Evolutionary conservation across 2,797 vertebrate genomes (phyloP).

Genomic region (Acanthis flammea): DNA sequence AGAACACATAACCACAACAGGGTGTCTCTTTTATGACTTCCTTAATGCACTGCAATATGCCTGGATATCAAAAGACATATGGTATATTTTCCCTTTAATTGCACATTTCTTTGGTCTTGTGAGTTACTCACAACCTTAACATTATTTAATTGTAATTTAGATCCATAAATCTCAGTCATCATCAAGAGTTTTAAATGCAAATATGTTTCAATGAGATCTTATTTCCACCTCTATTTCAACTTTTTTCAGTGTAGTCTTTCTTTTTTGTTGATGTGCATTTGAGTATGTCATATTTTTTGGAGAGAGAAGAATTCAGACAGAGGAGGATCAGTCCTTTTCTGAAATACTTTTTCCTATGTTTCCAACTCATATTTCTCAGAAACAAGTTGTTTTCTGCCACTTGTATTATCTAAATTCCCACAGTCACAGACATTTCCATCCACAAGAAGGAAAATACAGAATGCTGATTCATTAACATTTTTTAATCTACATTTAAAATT

Average conservation of each 20-base stretch:
- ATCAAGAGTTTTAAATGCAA: conserved; percentile 5
- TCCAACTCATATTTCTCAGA: not conserved
- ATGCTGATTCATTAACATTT: not conserved
- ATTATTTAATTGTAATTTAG: conserved; percentile 60
- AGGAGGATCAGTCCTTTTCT: not conserved
- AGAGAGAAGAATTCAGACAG: not conserved
- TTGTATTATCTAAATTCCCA: not conserved
- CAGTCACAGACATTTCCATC: not conserved
- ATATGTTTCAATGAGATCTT: not conserved
- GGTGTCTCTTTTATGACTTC: conserved; percentile 59
- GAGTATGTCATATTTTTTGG: not conserved
- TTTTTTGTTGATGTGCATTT: not conserved
- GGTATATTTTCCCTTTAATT: conserved; percentile 64
- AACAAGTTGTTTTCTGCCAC: not conserved
- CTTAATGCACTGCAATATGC: conserved; percentile 63
- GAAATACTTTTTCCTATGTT: not conserved
- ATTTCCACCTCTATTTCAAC: not conserved
- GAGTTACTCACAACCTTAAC: conserved; percentile 53
- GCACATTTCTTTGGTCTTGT: conserved; percentile 53
- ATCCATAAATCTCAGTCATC: conserved; percentile 23
- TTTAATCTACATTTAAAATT: not conserved
- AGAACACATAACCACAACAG: conserved; percentile 63
- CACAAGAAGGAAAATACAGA: not conserved
- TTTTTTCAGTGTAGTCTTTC: not conserved
- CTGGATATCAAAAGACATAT: conserved; percentile 58